These are phyloP conservation scores for Thymelicus acteon DNA, from an alignment of 2,888 invertebrate genomes.

Conservation along the genomic window DNA sequence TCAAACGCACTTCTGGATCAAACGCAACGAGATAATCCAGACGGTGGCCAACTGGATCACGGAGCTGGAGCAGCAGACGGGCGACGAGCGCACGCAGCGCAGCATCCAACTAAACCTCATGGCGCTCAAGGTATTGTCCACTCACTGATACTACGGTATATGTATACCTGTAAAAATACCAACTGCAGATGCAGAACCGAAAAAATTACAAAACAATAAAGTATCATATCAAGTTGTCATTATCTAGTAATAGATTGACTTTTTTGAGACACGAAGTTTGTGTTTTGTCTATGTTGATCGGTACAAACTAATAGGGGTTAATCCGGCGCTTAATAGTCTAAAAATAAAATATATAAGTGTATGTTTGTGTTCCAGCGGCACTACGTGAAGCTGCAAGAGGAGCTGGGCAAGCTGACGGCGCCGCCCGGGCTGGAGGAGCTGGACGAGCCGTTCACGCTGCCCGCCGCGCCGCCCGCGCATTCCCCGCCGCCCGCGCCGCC, in stretches of 20 bases:
- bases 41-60: conserved; percentile 96
- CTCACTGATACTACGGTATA: background rate
- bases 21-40: conserved; percentile 94
- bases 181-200: no score
- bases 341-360: no score
- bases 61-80: conserved; percentile 92
- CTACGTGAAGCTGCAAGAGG: conserved; percentile 93
- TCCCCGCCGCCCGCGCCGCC: conserved; percentile 43
- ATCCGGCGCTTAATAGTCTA: no score
- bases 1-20: conserved; percentile 97
- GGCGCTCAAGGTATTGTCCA: conserved; percentile 87
- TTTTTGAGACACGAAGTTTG: no score
- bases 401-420: conserved; percentile 92
- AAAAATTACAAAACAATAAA: no score
- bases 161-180: no score
- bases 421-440: conserved; percentile 91
- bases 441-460: conserved; percentile 84
- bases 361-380: conserved; percentile 85
- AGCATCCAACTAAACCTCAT: conserved; percentile 89
- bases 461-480: conserved; percentile 56
- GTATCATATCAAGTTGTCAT: no score
- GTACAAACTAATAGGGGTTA: no score
- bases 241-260: no score
- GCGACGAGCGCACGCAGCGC: conserved; percentile 91
- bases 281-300: no score